Base-by-base conservation (phyloP, 2,888 invertebrate species). In the Serripes groenlandicus region DNA sequence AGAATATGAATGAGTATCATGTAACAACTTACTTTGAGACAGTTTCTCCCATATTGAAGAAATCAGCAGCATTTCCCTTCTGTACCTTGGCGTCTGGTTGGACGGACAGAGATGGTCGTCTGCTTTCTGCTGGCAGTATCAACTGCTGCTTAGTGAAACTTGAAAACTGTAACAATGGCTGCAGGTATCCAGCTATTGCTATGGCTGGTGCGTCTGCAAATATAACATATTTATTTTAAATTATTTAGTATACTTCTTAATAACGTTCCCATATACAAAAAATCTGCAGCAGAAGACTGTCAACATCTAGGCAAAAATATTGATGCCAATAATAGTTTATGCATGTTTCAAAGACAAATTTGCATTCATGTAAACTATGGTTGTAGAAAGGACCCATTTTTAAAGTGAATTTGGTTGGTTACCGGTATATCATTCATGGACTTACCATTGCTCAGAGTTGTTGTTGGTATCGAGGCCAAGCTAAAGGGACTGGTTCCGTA, bases 401-500 rank as follows among this genome's bases (percentile, higher is more conserved):
- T n/a, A n/a, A n/a, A n/a, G n/a, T n/a, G n/a, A n/a, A n/a, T n/a
- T n/a, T n/a, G n/a, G n/a, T n/a, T n/a, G n/a, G n/a, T n/a, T n/a
- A n/a, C n/a, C n/a, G n/a, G n/a, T n/a, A n/a, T n/a, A n/a, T n/a
- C n/a, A n/a, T n/a, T n/a, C n/a, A n/a, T 56, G 23, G 1, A 54
- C 87, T 80, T 70, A 94, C 94, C 93, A 88, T 90, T 72, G 26
- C 68, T 89, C 35, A 91, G 90, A 1, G 98, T 98, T 91, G 96
- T 96, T 28, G 97, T 95, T 0, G 97, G 95, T 81, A 96, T 96
- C 0, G 98, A 97, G 0, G 97, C 97, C 85, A 97, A 97, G 66
- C 98, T 98, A 93, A 97, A 97, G 75, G 97, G 97, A 95, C 99
- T 98, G 97, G 98, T 98, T 0, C 99, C 99, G 92, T 99, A 98